Percentiles rank a stretch among this genome's conserved stretches.
Evolutionary conservation across 2,888 invertebrate genomes (phyloP).

Genomic region (Eilema caniola): DNA sequence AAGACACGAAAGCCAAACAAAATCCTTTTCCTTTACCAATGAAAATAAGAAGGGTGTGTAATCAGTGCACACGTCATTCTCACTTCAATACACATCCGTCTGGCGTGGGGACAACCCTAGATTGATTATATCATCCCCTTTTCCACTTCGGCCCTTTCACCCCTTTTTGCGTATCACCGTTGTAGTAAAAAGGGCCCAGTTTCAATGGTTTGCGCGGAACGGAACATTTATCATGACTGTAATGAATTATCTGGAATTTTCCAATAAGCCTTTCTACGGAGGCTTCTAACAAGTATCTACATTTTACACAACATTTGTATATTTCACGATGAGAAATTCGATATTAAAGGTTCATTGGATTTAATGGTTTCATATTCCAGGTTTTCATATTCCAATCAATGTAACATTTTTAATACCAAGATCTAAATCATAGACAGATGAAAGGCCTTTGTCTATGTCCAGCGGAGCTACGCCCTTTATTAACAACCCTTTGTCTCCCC

Average conservation of each 20-base stretch:
- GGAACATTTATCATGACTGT: conserved; percentile 84
- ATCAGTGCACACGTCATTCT: conserved; percentile 58
- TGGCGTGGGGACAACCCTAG: conserved; percentile 70
- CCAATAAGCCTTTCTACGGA: conserved; percentile 70
- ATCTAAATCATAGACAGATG: no score
- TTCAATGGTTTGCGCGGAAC: conserved; percentile 76
- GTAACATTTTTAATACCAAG: background rate
- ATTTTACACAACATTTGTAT: conserved; percentile 32
- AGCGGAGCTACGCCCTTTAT: no score
- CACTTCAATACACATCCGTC: conserved; percentile 68
- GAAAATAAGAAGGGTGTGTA: conserved; percentile 43
- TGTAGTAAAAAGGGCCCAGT: conserved; percentile 81
- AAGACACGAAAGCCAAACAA: conserved; percentile 19
- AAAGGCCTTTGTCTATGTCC: no score
- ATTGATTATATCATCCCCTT: conserved; percentile 84
- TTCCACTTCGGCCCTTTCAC: conserved; percentile 73
- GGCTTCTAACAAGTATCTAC: conserved; percentile 33
- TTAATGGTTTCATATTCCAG: no score
- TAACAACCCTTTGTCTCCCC: no score
- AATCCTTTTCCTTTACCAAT: conserved; percentile 19
- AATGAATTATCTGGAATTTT: conserved; percentile 84
- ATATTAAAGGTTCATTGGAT: conserved; percentile 28
- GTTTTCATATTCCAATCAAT: background rate
- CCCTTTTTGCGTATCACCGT: conserved; percentile 85
- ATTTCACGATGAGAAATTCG: conserved; percentile 23